Evolutionary conservation across 2,113 vertebrate species (phyloP).

Genomic region (Columba janthina): DNA sequence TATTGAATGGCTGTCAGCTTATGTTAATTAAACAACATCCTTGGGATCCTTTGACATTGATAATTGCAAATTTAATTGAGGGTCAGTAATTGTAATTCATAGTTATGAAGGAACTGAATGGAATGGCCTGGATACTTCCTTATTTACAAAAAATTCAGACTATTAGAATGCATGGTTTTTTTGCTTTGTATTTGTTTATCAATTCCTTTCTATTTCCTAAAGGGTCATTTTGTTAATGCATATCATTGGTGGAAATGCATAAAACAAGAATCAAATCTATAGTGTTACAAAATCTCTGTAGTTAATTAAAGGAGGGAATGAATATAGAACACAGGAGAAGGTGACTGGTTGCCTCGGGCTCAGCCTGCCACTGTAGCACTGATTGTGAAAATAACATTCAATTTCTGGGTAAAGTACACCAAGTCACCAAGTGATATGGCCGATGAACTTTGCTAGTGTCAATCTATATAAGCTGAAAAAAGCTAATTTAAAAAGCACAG

Average conservation of each 20-base stretch:
- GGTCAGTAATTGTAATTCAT: neutral
- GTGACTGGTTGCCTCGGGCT: constrained; percentile 18
- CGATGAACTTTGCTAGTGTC: constrained; percentile 11
- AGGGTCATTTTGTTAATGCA: neutral
- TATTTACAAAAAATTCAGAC: neutral
- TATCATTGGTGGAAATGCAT: neutral
- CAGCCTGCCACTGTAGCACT: neutral
- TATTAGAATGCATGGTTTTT: neutral
- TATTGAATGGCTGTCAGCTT: neutral
- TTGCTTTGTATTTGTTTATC: neutral
- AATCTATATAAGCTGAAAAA: constrained; percentile 31
- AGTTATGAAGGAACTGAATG: neutral
- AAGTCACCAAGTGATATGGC: neutral
- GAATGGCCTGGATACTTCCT: neutral
- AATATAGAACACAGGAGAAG: neutral
- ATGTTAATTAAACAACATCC: neutral
- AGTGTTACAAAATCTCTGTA: neutral
- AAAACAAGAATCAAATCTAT: neutral
- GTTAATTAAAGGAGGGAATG: neutral
- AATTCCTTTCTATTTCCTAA: neutral
- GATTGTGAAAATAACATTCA: constrained; percentile 6
- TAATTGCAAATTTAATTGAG: neutral
- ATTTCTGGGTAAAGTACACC: neutral
- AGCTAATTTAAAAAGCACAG: neutral
- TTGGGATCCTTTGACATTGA: neutral